These are phyloP conservation scores for Smithornis capensis DNA, from an alignment of 2,113 vertebrate genomes.

Conservation along the genomic window DNA sequence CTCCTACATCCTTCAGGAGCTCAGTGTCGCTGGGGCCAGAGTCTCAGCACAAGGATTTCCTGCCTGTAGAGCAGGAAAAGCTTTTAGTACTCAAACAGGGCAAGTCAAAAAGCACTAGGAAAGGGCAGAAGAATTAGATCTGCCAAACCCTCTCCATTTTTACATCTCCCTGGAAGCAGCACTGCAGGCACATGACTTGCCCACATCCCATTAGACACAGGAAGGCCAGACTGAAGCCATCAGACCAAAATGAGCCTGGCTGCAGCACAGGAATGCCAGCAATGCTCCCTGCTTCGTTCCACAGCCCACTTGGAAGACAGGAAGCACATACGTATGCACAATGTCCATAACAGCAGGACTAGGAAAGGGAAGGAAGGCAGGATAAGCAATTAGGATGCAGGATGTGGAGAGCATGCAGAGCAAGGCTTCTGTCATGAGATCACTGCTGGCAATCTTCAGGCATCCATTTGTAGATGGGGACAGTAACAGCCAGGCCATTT, in stretches of 20 bases:
- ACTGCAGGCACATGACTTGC: not conserved
- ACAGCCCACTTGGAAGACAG: not conserved
- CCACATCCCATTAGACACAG: not conserved
- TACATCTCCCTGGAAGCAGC: not conserved
- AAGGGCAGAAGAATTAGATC: not conserved
- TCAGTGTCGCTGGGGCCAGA: not conserved
- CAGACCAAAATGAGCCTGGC: not conserved
- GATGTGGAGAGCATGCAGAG: not conserved
- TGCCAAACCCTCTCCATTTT: not conserved
- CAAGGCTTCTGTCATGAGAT: not conserved
- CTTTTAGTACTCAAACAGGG: not conserved
- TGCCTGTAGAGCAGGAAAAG: not conserved
- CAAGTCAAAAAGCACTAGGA: not conserved
- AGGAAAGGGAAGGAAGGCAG: not conserved
- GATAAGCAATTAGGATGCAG: not conserved
- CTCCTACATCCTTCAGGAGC: not conserved
- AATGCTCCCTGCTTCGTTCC: not conserved
- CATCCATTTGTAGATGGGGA: not conserved
- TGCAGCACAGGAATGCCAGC: not conserved
- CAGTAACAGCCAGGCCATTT: not conserved
- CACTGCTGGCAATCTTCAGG: not conserved
- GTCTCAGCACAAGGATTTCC: not conserved
- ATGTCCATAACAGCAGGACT: not conserved
- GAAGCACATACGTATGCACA: not conserved
- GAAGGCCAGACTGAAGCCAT: not conserved